These are phyloP conservation scores for Borostomias antarcticus DNA, from an alignment of 2,797 vertebrate species.

Conservation along the genomic window DNA sequence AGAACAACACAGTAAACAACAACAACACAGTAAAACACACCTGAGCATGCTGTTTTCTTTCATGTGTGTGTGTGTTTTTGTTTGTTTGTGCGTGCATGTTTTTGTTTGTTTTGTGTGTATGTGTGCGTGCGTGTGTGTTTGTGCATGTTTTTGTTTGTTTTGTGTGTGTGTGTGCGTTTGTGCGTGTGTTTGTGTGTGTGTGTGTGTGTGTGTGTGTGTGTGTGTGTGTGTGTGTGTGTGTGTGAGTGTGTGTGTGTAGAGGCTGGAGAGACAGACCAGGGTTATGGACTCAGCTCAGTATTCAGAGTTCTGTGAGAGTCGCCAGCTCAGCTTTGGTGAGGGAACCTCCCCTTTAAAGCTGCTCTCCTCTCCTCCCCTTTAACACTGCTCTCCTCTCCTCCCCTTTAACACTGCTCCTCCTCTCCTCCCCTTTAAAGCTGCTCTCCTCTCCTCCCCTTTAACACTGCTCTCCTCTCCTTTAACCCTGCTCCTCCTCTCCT, in stretches of 20 bases:
- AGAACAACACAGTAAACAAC: too few species aligned
- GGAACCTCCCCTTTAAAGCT: conserved; percentile 22
- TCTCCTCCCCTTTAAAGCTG: too few species aligned
- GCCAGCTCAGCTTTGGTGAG: conserved; percentile 96
- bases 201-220: conserved; percentile 12
- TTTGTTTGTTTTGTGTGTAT: too few species aligned
- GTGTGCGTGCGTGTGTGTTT: too few species aligned
- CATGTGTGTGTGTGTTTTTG: too few species aligned
- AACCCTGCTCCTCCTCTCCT: too few species aligned
- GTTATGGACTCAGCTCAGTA: conserved; percentile 91
- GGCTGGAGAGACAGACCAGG: conserved; percentile 91
- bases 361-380: background rate
- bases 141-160: too few species aligned
- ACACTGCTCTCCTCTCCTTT: background rate
- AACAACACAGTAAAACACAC: too few species aligned
- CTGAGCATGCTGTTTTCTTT: too few species aligned
- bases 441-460: background rate
- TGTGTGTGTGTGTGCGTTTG: too few species aligned
- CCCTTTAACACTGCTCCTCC: too few species aligned
- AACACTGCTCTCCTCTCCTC: background rate
- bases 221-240: conserved; percentile 3
- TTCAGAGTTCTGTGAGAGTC: conserved; percentile 94
- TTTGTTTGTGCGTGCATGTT: too few species aligned
- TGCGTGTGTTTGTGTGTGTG: conserved; percentile 5
- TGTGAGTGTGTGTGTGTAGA: conserved; percentile 66